phyloP scores from a whole-genome alignment of 2,797 vertebrate genomes.

The Apogon talboti region DNA sequence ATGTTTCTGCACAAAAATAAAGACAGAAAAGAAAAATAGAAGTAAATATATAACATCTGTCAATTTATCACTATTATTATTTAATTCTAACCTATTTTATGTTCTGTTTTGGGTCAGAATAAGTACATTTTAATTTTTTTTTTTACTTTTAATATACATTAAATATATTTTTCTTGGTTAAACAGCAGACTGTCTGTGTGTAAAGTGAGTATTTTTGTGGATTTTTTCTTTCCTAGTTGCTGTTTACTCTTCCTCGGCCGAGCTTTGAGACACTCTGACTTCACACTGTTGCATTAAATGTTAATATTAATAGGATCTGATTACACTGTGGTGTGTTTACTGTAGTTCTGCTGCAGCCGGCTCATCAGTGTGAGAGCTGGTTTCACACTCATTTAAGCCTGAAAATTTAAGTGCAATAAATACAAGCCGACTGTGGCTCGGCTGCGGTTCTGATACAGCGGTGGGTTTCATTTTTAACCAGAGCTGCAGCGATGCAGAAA shows the following conservation, averaged over 20 bases:
- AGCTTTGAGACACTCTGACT: neutral
- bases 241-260: neutral
- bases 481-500: slow-evolving; percentile 4
- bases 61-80: too few relatives aligned
- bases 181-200: too few relatives aligned
- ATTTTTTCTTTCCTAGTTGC: neutral
- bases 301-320: slow-evolving; percentile 33
- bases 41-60: too few relatives aligned
- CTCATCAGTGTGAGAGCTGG: neutral
- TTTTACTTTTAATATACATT: neutral
- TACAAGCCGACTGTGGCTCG: slow-evolving; percentile 19
- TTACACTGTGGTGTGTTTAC: slow-evolving; percentile 14
- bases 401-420: slow-evolving; percentile 5
- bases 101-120: neutral
- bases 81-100: neutral
- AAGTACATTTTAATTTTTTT: neutral
- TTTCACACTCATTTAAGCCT: slow-evolving; percentile 9
- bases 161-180: too few relatives aligned
- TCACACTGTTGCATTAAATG: slow-evolving; percentile 1
- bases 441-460: neutral
- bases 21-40: too few relatives aligned
- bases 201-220: neutral
- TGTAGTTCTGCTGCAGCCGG: slow-evolving; percentile 5
- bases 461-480: neutral
- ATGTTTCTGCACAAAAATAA: too few relatives aligned